These are phyloP conservation scores for Petrophora chlorosata DNA, from an alignment of 2,888 invertebrate species.

Conservation along the genomic window DNA sequence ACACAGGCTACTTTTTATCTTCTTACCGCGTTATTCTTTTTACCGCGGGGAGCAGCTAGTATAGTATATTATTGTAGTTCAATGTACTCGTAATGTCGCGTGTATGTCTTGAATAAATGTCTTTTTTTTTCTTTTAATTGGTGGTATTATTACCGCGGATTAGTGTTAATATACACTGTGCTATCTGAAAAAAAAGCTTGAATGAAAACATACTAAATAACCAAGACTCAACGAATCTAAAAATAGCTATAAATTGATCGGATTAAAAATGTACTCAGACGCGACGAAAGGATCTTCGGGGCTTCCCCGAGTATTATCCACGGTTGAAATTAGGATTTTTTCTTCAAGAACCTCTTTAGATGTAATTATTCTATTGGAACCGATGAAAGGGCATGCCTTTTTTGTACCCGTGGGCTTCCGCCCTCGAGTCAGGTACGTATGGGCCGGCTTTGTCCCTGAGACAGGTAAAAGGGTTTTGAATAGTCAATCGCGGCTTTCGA, in stretches of 20 bases:
- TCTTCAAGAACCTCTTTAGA: constrained; percentile 49
- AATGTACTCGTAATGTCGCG: too few relatives aligned
- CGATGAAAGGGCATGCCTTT: constrained; percentile 55
- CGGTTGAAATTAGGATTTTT: constrained; percentile 56
- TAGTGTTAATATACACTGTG: too few relatives aligned
- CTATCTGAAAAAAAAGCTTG: not conserved
- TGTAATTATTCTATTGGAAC: constrained; percentile 65
- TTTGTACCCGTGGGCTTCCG: constrained; percentile 43
- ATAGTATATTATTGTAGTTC: too few relatives aligned
- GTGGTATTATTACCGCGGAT: too few relatives aligned
- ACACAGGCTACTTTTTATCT: too few relatives aligned
- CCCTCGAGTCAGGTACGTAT: constrained; percentile 23
- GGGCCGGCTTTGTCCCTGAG: constrained; percentile 23
- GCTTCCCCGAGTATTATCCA: constrained; percentile 49
- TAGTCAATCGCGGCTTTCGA: constrained; percentile 17
- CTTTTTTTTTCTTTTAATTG: too few relatives aligned
- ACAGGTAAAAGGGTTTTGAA: constrained; percentile 33
- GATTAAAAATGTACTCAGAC: constrained; percentile 58
- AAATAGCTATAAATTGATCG: constrained; percentile 43
- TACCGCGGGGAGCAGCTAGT: too few relatives aligned
- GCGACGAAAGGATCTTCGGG: constrained; percentile 45
- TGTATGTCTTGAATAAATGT: too few relatives aligned
- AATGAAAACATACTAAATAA: constrained; percentile 1
- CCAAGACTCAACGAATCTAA: constrained; percentile 6
- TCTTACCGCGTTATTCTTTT: too few relatives aligned